A percentile compares a stretch with the other conserved stretches of the same genome.
phyloP scores from a whole-genome alignment of 2,888 invertebrate genomes.

The Clunio marinus region DNA sequence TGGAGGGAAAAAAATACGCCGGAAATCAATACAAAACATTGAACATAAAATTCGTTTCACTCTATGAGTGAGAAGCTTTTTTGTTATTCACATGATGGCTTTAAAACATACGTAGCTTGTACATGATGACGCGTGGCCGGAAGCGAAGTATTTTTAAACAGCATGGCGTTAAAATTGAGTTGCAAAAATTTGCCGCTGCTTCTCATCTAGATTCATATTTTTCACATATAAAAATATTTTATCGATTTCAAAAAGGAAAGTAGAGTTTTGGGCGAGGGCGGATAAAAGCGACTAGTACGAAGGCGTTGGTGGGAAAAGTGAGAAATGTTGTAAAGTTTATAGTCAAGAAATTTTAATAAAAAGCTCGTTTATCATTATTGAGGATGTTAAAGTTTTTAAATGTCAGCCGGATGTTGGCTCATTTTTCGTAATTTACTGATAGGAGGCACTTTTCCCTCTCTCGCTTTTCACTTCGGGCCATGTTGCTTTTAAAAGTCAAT shows the following conservation, averaged over 20 bases:
- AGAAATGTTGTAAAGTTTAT: slow-evolving; percentile 15
- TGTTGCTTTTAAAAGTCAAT: too few relatives aligned
- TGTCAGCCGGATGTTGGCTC: slow-evolving; percentile 26
- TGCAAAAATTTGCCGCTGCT: slow-evolving; percentile 1
- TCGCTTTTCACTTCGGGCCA: too few relatives aligned
- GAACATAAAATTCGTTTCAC: not conserved
- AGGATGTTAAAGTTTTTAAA: slow-evolving; percentile 34
- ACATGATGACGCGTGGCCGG: too few relatives aligned
- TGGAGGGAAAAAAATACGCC: too few relatives aligned
- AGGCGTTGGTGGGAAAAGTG: not conserved
- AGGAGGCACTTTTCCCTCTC: not conserved
- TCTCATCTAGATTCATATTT: too few relatives aligned
- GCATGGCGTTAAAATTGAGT: slow-evolving; percentile 1
- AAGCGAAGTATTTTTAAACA: not conserved
- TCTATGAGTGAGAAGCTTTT: not conserved
- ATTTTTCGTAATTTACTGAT: slow-evolving; percentile 30
- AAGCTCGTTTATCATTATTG: slow-evolving; percentile 37
- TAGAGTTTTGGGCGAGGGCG: not conserved
- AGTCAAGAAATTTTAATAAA: slow-evolving; percentile 34
- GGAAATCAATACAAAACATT: slow-evolving; percentile 24
- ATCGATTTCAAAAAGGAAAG: slow-evolving; percentile 16
- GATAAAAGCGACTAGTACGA: not conserved
- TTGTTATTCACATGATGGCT: not conserved
- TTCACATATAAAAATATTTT: slow-evolving; percentile 23
- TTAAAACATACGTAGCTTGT: not conserved